A percentile compares a stretch with the other conserved stretches of the same genome.
Evolutionary conservation across 2,888 invertebrate genomes (phyloP).

Genomic region (Plagiodera versicolora): DNA sequence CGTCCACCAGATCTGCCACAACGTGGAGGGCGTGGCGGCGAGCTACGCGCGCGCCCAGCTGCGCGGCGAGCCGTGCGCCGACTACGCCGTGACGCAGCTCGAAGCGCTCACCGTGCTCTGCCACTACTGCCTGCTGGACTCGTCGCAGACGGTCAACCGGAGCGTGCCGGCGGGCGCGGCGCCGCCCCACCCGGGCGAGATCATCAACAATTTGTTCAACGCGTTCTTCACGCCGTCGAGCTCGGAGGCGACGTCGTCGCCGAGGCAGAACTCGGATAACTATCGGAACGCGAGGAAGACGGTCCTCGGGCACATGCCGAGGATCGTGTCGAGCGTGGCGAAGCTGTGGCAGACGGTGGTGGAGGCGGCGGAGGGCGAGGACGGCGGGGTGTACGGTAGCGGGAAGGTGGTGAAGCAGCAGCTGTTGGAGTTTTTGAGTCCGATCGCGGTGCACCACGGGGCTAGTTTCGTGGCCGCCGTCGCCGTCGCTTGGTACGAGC

Average conservation of each 20-base stretch:
- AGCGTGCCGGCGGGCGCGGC: slow-evolving; percentile 54
- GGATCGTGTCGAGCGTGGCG: slow-evolving; percentile 78
- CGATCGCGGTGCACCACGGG: slow-evolving; percentile 81
- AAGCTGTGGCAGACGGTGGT: slow-evolving; percentile 76
- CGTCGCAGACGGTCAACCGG: slow-evolving; percentile 53
- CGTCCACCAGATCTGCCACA: slow-evolving; percentile 76
- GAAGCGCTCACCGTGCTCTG: slow-evolving; percentile 78
- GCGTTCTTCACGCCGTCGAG: slow-evolving; percentile 72
- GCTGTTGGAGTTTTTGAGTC: slow-evolving; percentile 79
- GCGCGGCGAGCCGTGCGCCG: slow-evolving; percentile 67
- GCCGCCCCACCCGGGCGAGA: slow-evolving; percentile 67
- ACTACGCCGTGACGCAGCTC: slow-evolving; percentile 76
- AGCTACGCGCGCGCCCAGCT: slow-evolving; percentile 50
- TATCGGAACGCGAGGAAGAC: slow-evolving; percentile 67
- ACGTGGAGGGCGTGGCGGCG: slow-evolving; percentile 65
- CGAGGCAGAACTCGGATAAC: slow-evolving; percentile 52
- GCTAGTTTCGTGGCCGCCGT: slow-evolving; percentile 79
- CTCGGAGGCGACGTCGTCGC: slow-evolving; percentile 9
- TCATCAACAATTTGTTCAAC: slow-evolving; percentile 79
- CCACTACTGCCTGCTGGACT: slow-evolving; percentile 78
- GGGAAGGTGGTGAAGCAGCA: slow-evolving; percentile 74
- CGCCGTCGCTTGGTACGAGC: slow-evolving; percentile 84
- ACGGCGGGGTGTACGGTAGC: slow-evolving; percentile 61
- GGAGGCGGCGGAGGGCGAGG: slow-evolving; percentile 52
- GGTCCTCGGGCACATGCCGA: slow-evolving; percentile 76